These are phyloP conservation scores for Ostrea edulis DNA, from an alignment of 1,140 invertebrate genomes.

Conservation along the genomic window DNA sequence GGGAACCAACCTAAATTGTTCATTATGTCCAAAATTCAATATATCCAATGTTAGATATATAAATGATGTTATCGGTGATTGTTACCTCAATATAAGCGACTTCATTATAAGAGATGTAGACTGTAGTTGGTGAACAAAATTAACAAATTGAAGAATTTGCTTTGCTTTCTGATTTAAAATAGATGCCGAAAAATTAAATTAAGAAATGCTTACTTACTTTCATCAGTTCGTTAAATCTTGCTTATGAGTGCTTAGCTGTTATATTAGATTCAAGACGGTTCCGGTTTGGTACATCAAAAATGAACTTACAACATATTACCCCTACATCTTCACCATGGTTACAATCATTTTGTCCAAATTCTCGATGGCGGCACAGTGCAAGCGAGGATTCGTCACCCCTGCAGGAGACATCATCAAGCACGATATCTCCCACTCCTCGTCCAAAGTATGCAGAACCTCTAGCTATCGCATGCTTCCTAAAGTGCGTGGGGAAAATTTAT, in stretches of 20 bases:
- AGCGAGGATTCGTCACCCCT: constrained; percentile 85
- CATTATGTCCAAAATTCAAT: no score
- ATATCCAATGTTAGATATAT: no score
- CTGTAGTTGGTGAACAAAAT: no score
- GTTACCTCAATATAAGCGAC: no score
- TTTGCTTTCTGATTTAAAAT: not conserved
- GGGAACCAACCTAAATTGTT: no score
- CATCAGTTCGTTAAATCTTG: no score
- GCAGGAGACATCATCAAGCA: constrained; percentile 88
- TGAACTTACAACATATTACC: constrained; percentile 48
- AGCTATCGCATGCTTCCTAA: not conserved
- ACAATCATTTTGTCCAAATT: constrained; percentile 88
- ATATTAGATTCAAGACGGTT: no score
- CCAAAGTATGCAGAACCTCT: constrained; percentile 48
- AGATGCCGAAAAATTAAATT: not conserved
- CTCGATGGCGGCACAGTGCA: constrained; percentile 85
- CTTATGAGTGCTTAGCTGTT: no score
- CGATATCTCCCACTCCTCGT: constrained; percentile 74
- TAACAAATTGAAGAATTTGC: not conserved
- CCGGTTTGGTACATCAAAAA: no score
- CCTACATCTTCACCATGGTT: constrained; percentile 83
- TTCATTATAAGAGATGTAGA: no score
- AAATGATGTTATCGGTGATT: no score
- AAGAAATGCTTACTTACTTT: no score
- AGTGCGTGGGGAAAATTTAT: not conserved